Percentiles rank a stretch among this genome's conserved stretches.
Evolutionary conservation across 2,888 invertebrate genomes (phyloP).

Genomic region (Latheticus oryzae): DNA sequence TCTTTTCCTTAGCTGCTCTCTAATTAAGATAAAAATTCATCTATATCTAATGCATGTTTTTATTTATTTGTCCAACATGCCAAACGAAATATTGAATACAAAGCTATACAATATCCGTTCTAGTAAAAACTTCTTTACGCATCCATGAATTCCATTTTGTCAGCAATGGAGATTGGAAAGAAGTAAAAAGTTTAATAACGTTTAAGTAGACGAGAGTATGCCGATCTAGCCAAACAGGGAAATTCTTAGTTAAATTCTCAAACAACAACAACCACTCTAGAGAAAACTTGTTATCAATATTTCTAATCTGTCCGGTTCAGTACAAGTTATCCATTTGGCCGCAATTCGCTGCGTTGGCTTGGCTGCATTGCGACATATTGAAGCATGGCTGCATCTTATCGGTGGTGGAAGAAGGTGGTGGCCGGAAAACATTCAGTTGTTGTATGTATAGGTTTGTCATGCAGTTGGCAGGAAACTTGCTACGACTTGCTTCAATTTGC

Average conservation of each 20-base stretch:
- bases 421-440: conserved; percentile 46
- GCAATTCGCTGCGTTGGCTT: conserved; percentile 51
- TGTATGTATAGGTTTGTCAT: conserved; percentile 51
- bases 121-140: conserved; percentile 16
- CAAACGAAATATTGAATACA: too few species aligned
- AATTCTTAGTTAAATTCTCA: conserved; percentile 27
- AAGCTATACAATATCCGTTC: too few species aligned
- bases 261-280: conserved; percentile 29
- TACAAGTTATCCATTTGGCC: conserved; percentile 26
- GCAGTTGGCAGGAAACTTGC: conserved; percentile 45
- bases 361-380: conserved; percentile 62
- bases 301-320: conserved; percentile 32
- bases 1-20: too few species aligned
- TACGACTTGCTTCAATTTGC: conserved; percentile 44
- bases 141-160: conserved; percentile 16
- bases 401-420: conserved; percentile 40
- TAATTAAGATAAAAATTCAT: too few species aligned
- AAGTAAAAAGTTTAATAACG: conserved; percentile 31
- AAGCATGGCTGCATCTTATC: conserved; percentile 60
- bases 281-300: conserved; percentile 29
- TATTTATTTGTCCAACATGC: too few species aligned
- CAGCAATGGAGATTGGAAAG: conserved; percentile 12
- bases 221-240: conserved; percentile 17
- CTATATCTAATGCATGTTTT: too few species aligned
- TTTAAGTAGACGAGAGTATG: conserved; percentile 20